Evolutionary conservation across 2,797 vertebrate species (phyloP).

Genomic region (Pempheris klunzingeri): DNA sequence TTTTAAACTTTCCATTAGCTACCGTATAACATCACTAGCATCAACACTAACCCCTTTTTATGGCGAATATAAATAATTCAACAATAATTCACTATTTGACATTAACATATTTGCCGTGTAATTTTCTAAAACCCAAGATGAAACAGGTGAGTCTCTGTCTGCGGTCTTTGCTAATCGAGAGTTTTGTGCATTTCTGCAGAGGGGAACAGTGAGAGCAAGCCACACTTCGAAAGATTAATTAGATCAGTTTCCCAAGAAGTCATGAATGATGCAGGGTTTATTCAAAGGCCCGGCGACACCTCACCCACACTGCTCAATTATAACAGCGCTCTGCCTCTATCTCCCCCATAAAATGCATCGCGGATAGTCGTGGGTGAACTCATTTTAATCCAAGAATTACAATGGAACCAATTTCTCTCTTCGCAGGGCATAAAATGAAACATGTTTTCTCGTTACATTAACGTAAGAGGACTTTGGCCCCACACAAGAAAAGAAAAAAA

Average conservation of each 20-base stretch:
- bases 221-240: conserved; percentile 27
- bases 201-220: neutral
- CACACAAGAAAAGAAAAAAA: neutral
- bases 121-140: neutral
- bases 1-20: conserved; percentile 18
- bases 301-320: conserved; percentile 20
- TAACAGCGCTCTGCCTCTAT: conserved; percentile 17
- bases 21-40: neutral
- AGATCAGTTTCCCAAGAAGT: conserved; percentile 19
- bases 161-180: neutral
- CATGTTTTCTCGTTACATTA: neutral
- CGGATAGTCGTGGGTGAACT: conserved; percentile 12
- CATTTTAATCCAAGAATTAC: conserved; percentile 27
- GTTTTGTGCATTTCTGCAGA: conserved; percentile 4
- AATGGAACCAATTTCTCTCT: conserved; percentile 45
- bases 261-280: conserved; percentile 47
- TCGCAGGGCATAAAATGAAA: conserved; percentile 25
- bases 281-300: conserved; percentile 16
- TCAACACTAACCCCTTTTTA: neutral
- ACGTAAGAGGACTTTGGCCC: conserved; percentile 21
- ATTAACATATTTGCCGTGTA: neutral
- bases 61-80: neutral
- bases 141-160: neutral
- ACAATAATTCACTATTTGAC: neutral
- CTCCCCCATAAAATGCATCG: conserved; percentile 8